Base-by-base conservation (phyloP, 2,113 vertebrate species). In the Apodemus speciosus region DNA sequence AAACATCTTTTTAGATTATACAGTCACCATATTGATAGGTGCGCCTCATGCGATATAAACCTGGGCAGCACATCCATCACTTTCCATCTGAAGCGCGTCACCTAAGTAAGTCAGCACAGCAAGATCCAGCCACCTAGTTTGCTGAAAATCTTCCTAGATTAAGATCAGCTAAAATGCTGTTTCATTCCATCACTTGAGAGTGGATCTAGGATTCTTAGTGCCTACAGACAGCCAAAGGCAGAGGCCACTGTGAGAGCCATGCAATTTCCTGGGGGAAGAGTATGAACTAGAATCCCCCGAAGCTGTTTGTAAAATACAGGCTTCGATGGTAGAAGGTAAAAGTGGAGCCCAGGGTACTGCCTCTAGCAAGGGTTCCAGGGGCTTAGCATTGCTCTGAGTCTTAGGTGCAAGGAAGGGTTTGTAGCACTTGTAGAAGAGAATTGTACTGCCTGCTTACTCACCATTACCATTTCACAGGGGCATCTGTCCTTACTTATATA, bases 401-500 rank as follows among this genome's bases (percentile, higher is more conserved):
- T 38, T 20, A 60, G 46, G 6, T 0, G 64, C 38, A 49, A 2
- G 69, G 6, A 56, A 2, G 64, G 9, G 2, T 38, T 76, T 76
- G 32, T 6, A 13, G 11, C 60, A 43, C 21, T 71, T 18, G 2
- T 0, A 35, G 21, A 68, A 43, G 8, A 38, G 25, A 71, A 23
- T 20, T 68, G 18, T 11, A 25, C 14, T 18, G n/a, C 35, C 87
- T 43, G 38, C 68, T 83, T 66, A 7, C 23, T 92, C 30, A 40
- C 85, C 38, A 14, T 53, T 14, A 2, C 23, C 72, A 68, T 76
- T 84, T 66, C 64, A 30, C 51, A 51, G 21, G 23, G 46, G 6
- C 43, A 69, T 7, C 68, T 90, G 6, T 83, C 81, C 89, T 85
- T 91, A 68, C 66, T 85, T 88, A 75, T 87, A 32, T 40, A 73